These are phyloP conservation scores for Dyspetes luteomarginatus DNA, from an alignment of 2,888 invertebrate genomes.

Conservation along the genomic window DNA sequence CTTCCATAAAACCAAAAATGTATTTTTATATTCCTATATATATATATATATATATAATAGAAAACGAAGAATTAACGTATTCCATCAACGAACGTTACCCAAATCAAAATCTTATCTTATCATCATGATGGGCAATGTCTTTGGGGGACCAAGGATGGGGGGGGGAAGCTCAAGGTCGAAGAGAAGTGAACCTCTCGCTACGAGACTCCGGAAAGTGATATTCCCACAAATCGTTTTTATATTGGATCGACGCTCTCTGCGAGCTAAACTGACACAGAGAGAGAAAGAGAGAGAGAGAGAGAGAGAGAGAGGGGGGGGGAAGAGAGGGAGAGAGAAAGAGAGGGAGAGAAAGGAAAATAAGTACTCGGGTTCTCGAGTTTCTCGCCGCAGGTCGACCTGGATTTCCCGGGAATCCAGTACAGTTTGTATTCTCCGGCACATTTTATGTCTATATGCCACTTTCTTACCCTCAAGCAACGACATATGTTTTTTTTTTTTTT, in stretches of 20 bases:
- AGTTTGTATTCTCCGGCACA: slow-evolving; percentile 37
- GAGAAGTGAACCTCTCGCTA: background rate
- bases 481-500: background rate
- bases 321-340: slow-evolving; percentile 3
- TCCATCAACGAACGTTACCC: background rate
- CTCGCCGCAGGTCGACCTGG: slow-evolving; percentile 38
- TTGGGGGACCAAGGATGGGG: background rate
- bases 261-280: background rate
- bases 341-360: slow-evolving; percentile 10
- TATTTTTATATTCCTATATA: background rate
- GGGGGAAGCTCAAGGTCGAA: slow-evolving; percentile 37
- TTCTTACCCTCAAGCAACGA: background rate
- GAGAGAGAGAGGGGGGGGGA: too few species aligned
- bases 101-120: background rate
- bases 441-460: slow-evolving; percentile 38
- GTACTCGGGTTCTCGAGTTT: slow-evolving; percentile 30
- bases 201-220: slow-evolving; percentile 52
- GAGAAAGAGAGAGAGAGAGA: slow-evolving; percentile 6
- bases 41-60: background rate
- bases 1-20: background rate
- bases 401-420: slow-evolving; percentile 52
- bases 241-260: slow-evolving; percentile 51
- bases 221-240: slow-evolving; percentile 61
- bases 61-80: background rate
- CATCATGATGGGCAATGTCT: background rate